phyloP scores from a whole-genome alignment of 1,140 invertebrate genomes.

The Sweltsa coloradensis region DNA sequence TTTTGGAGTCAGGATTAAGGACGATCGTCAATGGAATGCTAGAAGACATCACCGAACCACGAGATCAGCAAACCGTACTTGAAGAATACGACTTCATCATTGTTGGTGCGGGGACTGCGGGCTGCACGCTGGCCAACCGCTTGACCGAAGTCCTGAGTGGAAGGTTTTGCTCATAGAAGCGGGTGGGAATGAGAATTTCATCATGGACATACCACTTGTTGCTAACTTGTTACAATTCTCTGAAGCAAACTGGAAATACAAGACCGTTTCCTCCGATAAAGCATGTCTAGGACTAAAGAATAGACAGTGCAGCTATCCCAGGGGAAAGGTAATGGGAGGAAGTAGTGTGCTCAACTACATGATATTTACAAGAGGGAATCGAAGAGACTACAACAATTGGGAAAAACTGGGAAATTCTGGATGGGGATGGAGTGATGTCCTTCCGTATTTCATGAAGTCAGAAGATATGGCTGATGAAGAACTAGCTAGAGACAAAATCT shows the following conservation, averaged over 20 bases:
- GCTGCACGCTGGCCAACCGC: constrained; percentile 72
- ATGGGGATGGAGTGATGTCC: constrained; percentile 78
- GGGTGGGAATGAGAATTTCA: constrained; percentile 71
- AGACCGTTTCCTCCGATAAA: constrained; percentile 74
- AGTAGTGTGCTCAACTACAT: constrained; percentile 81
- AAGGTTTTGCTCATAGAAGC: constrained; percentile 76
- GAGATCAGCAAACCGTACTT: background rate
- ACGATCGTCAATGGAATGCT: background rate
- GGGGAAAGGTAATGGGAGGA: constrained; percentile 76
- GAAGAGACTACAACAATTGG: constrained; percentile 84
- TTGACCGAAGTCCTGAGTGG: constrained; percentile 67
- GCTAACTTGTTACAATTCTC: constrained; percentile 81
- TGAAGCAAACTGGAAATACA: constrained; percentile 81
- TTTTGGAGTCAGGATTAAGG: constrained; percentile 7
- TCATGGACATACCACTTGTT: constrained; percentile 68
- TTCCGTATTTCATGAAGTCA: constrained; percentile 81
- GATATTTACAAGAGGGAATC: constrained; percentile 86
- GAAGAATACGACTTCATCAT: constrained; percentile 67
- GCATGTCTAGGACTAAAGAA: constrained; percentile 74
- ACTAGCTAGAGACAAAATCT: constrained; percentile 50
- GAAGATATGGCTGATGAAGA: constrained; percentile 74
- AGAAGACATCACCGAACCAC: background rate
- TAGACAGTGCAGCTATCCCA: constrained; percentile 67
- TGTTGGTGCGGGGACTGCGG: constrained; percentile 75
- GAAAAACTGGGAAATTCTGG: constrained; percentile 66